Evolutionary conservation across 2,888 invertebrate genomes (phyloP), one percentile per base, ranked within the genome.

Genomic region (Choristoneura rosaceana): DNA sequence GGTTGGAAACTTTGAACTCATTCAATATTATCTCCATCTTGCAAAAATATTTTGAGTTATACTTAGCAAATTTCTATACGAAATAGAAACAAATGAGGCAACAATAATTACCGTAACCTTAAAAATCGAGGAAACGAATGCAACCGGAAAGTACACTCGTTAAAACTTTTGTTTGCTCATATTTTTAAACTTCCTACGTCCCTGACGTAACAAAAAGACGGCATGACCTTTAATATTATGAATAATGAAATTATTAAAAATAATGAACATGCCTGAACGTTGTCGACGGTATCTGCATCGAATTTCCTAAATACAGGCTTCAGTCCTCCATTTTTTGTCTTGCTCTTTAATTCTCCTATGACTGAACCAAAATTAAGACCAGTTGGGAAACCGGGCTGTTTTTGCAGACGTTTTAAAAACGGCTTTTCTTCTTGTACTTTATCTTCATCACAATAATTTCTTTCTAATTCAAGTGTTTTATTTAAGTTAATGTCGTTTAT

Each of bases 261-360:
- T 59, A 68, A 73, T 67, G 76, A 78, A 89, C 89, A 81, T 90
- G 90, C 93, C 93, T 93, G 87, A 70, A 76, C 77, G 74, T 84
- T 82, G 71, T 90, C 89, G 76, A 87, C 84, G 47, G 80, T 76
- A 76, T 90, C 91, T 45, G 83, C 75, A 74, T 92, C 92, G 74
- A 93, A 93, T 78, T 93, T 93, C 82, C 87, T 91, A 78, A 94
- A 93, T 63, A 94, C 93, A 2, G 94, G 93, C 79, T 93, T 93
- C 33, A 92, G 79, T 61, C 87, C 88, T 10, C 90, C 90, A 74
- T 91, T 91, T 74, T 85, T 88, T 1, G 94, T 93, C 84, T 91
- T 93, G 74, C 84, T 88, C 78, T 90, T 93, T 74, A 94, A 79
- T 77, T 94, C 94, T 52, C 94, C 94, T 69, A 94, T 93, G 25